These are phyloP conservation scores for Lepidurus arcticus DNA, from an alignment of 1,140 invertebrate species.

Conservation along the genomic window DNA sequence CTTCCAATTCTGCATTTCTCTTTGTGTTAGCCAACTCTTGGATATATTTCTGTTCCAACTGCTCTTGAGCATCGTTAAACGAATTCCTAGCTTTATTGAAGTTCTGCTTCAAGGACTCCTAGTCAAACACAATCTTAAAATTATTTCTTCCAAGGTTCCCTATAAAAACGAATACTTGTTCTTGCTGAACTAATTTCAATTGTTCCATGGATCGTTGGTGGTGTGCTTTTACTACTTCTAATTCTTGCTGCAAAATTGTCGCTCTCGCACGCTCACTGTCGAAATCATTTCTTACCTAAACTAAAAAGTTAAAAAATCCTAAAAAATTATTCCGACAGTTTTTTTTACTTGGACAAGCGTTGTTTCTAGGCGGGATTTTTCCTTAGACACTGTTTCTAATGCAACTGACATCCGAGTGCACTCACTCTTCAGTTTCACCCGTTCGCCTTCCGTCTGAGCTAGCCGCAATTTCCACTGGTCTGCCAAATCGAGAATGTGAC, in stretches of 20 bases:
- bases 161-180: not conserved
- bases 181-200: not conserved
- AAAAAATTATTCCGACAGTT: not conserved
- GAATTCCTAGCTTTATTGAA: not conserved
- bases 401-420: not conserved
- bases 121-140: not conserved
- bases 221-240: not conserved
- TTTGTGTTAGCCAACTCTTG: not conserved
- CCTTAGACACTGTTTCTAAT: not conserved
- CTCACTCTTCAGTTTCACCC: not conserved
- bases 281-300: not conserved
- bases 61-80: not conserved
- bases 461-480: constrained; percentile 1
- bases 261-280: not conserved
- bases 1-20: not conserved
- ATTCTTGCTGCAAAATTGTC: not conserved
- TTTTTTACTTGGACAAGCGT: not conserved
- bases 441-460: not conserved
- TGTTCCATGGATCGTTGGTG: not conserved
- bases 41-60: not conserved
- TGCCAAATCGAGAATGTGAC: constrained; percentile 1
- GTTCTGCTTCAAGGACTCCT: not conserved
- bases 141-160: not conserved
- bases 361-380: not conserved
- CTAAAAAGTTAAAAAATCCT: not conserved